These are phyloP conservation scores for Bibio marci DNA, from an alignment of 2,888 invertebrate species.

Conservation along the genomic window DNA sequence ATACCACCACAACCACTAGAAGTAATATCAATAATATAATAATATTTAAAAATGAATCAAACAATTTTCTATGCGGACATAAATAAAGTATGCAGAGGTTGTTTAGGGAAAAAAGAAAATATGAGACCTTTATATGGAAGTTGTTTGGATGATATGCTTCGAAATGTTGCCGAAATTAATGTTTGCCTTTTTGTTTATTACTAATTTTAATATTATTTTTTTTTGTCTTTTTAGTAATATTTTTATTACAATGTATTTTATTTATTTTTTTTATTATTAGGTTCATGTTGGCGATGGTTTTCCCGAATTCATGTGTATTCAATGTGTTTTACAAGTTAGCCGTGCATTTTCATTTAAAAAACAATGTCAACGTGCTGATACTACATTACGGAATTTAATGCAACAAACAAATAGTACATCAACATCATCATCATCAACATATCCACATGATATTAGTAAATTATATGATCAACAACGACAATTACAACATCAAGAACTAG, in stretches of 20 bases:
- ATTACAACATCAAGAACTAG: too few species aligned
- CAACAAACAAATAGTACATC: background rate
- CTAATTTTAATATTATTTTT: too few species aligned
- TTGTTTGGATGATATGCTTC: conserved; percentile 32
- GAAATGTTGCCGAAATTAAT: conserved; percentile 28
- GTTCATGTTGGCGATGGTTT: conserved; percentile 30
- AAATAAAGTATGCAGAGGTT: conserved; percentile 31
- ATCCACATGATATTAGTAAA: too few species aligned
- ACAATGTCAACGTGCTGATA: conserved; percentile 31
- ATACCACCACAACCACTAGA: too few species aligned
- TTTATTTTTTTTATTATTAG: conserved; percentile 16
- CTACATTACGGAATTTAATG: conserved; percentile 25
- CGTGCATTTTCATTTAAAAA: conserved; percentile 33
- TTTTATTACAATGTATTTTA: too few species aligned
- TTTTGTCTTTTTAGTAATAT: too few species aligned
- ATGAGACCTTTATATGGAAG: conserved; percentile 33
- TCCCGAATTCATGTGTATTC: conserved; percentile 32
- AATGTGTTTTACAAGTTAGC: conserved; percentile 33
- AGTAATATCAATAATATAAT: too few species aligned
- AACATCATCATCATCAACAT: too few species aligned
- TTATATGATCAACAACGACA: too few species aligned
- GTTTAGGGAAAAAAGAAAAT: conserved; percentile 29
- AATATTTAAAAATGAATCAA: too few species aligned
- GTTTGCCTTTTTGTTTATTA: too few species aligned
- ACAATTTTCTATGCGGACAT: conserved; percentile 15